phyloP scores from a whole-genome alignment of 2,888 invertebrate genomes.

The Melitaea athalia region DNA sequence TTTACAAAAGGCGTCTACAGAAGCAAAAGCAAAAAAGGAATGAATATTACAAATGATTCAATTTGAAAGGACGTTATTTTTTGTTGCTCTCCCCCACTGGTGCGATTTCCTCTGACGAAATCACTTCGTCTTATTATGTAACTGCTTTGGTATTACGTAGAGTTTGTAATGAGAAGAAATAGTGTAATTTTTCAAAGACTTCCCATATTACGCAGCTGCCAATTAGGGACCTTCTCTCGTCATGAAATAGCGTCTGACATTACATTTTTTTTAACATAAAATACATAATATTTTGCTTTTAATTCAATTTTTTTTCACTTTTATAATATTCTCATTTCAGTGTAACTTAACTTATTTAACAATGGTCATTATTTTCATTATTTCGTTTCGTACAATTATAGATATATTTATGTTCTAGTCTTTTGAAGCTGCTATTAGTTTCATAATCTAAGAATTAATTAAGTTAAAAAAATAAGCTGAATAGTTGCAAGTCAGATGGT shows the following conservation, averaged over 20 bases:
- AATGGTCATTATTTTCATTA: no score
- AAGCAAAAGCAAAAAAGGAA: conserved; percentile 65
- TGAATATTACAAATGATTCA: conserved; percentile 78
- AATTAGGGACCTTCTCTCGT: neutral
- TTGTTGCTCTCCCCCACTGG: conserved; percentile 56
- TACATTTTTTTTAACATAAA: no score
- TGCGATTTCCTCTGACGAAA: conserved; percentile 64
- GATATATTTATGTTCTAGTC: no score
- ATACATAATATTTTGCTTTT: no score
- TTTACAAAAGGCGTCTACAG: conserved; percentile 57
- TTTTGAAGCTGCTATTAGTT: no score
- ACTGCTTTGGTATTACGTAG: conserved; percentile 56
- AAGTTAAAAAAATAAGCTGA: no score
- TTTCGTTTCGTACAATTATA: no score
- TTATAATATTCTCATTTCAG: no score
- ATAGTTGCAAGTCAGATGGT: no score
- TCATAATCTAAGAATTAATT: no score
- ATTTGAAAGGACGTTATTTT: conserved; percentile 73
- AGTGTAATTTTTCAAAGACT: conserved; percentile 11
- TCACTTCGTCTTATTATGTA: conserved; percentile 62
- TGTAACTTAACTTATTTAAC: no score
- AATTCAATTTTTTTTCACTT: no score
- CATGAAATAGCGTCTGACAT: neutral
- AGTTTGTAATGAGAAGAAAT: conserved; percentile 46
- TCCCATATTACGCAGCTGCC: neutral